A percentile compares a stretch with the other conserved stretches of the same genome.
Conservation (phyloP, 2,113 vertebrate genomes). For the Montifringilla adamsi region DNA sequence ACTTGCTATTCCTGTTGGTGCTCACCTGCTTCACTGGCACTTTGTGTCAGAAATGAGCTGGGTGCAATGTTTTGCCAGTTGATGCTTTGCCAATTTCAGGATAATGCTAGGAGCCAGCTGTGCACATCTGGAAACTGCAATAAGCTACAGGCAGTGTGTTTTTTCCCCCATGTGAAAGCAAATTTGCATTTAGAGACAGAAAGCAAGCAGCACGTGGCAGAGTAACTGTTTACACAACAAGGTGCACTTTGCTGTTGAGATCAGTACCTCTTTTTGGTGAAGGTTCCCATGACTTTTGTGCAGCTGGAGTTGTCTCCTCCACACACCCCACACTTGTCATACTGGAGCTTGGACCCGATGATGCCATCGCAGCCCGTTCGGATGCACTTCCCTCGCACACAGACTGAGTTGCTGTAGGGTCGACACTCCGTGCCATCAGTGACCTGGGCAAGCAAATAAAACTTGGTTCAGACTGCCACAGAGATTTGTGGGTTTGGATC, state of each 20-base stretch:
- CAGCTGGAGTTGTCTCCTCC: constrained; percentile 93
- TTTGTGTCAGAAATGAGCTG: not conserved
- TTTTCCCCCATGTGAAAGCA: not conserved
- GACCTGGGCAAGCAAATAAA: constrained; percentile 75
- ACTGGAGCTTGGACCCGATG: constrained; percentile 96
- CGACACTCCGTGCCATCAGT: constrained; percentile 92
- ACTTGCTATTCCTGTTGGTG: not conserved
- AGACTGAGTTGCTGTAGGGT: constrained; percentile 91
- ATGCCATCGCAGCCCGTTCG: constrained; percentile 94
- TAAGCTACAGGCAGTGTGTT: not conserved
- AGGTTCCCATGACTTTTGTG: constrained; percentile 88
- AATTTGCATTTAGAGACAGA: not conserved
- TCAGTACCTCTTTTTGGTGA: constrained; percentile 91
- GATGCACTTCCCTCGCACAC: constrained; percentile 91
- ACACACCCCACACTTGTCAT: constrained; percentile 93
- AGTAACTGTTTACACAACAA: not conserved
- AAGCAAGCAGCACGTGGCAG: not conserved
- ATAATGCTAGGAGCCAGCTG: not conserved
- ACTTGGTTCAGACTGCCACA: not conserved
- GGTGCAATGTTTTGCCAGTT: not conserved
- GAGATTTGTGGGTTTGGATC: not conserved
- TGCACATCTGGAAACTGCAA: not conserved
- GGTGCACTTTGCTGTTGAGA: not conserved
- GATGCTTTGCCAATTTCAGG: not conserved
- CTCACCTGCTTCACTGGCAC: not conserved